Conservation (phyloP, 2,888 invertebrate species). For the Patella caerulea region DNA sequence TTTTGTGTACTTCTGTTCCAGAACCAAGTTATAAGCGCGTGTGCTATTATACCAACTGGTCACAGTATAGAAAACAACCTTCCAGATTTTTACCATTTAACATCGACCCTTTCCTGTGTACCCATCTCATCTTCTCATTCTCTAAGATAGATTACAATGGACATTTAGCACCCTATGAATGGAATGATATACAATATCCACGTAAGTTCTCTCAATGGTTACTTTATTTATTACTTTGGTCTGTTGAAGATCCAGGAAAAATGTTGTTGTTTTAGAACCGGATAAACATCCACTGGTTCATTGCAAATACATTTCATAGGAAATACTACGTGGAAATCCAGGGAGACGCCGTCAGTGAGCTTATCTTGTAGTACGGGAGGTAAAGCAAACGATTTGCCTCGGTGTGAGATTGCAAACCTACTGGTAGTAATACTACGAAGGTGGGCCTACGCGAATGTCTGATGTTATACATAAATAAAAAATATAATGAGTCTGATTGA, state of each 20-base stretch:
- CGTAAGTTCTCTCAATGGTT: constrained; percentile 34
- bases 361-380: too few relatives aligned
- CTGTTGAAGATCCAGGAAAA: background rate
- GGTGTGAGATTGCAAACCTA: too few relatives aligned
- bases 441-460: too few relatives aligned
- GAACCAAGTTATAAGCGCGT: constrained; percentile 37
- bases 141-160: constrained; percentile 43
- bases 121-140: constrained; percentile 47
- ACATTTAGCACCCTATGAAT: constrained; percentile 89
- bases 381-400: too few relatives aligned
- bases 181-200: constrained; percentile 83
- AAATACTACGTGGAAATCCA: too few relatives aligned
- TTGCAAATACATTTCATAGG: background rate
- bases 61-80: constrained; percentile 42
- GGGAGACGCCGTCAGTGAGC: too few relatives aligned
- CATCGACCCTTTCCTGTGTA: constrained; percentile 48
- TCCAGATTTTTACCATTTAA: constrained; percentile 41
- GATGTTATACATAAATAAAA: too few relatives aligned
- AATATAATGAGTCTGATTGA: too few relatives aligned
- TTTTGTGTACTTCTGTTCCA: constrained; percentile 16
- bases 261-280: background rate
- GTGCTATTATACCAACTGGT: constrained; percentile 54
- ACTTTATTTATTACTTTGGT: background rate
- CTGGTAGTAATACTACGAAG: too few relatives aligned
- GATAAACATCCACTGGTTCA: background rate